Percentiles rank a stretch among this genome's conserved stretches.
These are phyloP conservation scores for Halichoerus grypus DNA, from an alignment of 2,113 vertebrate genomes.

Conservation along the genomic window DNA sequence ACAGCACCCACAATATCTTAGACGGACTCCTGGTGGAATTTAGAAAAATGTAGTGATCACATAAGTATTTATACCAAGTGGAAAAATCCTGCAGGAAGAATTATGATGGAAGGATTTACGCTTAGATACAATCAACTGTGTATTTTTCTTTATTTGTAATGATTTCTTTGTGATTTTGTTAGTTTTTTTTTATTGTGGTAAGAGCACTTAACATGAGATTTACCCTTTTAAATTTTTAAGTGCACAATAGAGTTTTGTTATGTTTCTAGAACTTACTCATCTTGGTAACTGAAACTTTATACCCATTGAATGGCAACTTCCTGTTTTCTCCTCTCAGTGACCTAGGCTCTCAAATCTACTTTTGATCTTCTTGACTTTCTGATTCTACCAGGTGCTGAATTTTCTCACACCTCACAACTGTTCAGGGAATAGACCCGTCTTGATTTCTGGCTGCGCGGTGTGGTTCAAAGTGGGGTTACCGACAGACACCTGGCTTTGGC, in stretches of 20 bases:
- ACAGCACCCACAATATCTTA: not conserved
- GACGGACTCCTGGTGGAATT: not conserved
- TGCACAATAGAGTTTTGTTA: not conserved
- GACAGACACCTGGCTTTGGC: not conserved
- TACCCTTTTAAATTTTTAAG: not conserved
- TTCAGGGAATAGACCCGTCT: not conserved
- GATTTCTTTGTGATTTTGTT: not conserved
- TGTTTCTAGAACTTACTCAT: not conserved
- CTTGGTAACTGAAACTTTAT: not conserved
- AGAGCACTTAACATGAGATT: not conserved
- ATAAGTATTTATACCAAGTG: not conserved
- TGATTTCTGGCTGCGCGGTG: too few species aligned
- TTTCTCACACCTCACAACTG: not conserved
- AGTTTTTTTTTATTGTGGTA: not conserved
- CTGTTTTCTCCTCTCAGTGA: not conserved
- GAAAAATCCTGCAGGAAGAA: not conserved
- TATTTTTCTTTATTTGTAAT: not conserved
- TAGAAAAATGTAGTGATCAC: not conserved
- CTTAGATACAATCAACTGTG: not conserved
- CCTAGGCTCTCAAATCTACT: not conserved
- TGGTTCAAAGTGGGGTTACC: not conserved
- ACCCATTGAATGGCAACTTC: not conserved
- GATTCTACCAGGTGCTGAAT: fast-evolving
- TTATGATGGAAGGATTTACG: not conserved
- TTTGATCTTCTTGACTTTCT: not conserved